Conservation (phyloP, 2,797 vertebrate species). For the Hydrolagus colliei region DNA sequence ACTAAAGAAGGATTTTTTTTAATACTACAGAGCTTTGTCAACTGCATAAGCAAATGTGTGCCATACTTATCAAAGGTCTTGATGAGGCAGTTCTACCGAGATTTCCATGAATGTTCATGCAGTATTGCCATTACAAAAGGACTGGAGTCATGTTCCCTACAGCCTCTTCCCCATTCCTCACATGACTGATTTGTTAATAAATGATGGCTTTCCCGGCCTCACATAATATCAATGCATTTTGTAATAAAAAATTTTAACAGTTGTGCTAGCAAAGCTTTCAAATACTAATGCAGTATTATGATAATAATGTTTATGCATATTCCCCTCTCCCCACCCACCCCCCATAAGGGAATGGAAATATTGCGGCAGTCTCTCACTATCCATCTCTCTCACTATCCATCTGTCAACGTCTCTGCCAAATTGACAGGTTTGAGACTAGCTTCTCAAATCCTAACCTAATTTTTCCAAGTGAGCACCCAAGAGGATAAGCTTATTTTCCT, state of each 20-base stretch:
- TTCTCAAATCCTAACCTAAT: neutral
- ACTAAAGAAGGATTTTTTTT: constrained; percentile 22
- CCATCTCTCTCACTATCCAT: too few relatives aligned
- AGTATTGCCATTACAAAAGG: neutral
- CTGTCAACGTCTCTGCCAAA: neutral
- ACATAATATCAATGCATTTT: neutral
- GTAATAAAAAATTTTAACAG: neutral
- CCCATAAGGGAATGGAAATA: too few relatives aligned
- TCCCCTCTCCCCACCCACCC: neutral
- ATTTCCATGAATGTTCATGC: neutral
- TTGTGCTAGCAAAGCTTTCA: too few relatives aligned
- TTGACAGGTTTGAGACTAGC: neutral
- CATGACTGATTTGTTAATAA: neutral
- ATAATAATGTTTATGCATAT: neutral
- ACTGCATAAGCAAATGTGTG: neutral
- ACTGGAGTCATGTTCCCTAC: neutral
- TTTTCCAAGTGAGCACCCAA: neutral
- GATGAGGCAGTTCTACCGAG: neutral
- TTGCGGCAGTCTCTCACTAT: too few relatives aligned
- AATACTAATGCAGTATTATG: too few relatives aligned
- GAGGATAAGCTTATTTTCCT: neutral
- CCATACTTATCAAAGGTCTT: neutral
- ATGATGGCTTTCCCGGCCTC: neutral
- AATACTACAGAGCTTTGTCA: neutral
- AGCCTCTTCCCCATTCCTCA: neutral